Evolutionary conservation across 2,888 invertebrate genomes (phyloP), one percentile per base, ranked within the genome.

Genomic region (Sminthurinus aureus): DNA sequence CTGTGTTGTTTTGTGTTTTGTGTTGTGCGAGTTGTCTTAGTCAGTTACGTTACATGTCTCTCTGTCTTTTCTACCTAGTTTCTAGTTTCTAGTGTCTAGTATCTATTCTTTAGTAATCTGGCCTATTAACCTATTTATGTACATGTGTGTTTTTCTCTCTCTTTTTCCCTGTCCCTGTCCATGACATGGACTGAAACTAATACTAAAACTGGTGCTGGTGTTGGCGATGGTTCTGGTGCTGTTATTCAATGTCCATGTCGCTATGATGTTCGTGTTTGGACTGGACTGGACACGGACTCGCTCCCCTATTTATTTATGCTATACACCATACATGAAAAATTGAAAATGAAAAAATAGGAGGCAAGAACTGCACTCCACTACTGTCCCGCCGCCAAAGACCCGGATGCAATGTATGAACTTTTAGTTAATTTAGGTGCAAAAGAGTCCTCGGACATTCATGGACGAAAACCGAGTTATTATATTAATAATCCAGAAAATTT

Each of bases 351-450:
- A 52, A 77, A 22, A 58, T 22, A 52, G 94, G 93, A 94, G 88
- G 93, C 93, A 58, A 90, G 94, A 86, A 94, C 93, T 0, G 92
- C 94, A 1, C 91, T 94, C 83, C 94, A 94, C 89, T 94, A 94
- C 89, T 93, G 93, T 66, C 92, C 93, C 0, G 92, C 92, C 84
- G 92, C 93, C 88, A 91, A 91, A 86, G 93, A 94, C 86, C 91
- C 92, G 0, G 91, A 92, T 15, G 90, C 91, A 6, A 91, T 93
- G 86, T 94, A 94, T 91, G 92, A 93, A 88, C 89, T 92, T 66
- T 91, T 94, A 85, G 90, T 92, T 79, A 91, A 91, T 79, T 92
- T 93, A 26, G 94, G 94, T 67, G 93, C 93, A 13, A 94, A 94
- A 90, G 91, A 92, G 84, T 90, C 92, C 52, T 90, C 92, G 84